These are phyloP conservation scores for Odocoileus virginianus DNA, from an alignment of 2,113 vertebrate genomes.

Conservation along the genomic window DNA sequence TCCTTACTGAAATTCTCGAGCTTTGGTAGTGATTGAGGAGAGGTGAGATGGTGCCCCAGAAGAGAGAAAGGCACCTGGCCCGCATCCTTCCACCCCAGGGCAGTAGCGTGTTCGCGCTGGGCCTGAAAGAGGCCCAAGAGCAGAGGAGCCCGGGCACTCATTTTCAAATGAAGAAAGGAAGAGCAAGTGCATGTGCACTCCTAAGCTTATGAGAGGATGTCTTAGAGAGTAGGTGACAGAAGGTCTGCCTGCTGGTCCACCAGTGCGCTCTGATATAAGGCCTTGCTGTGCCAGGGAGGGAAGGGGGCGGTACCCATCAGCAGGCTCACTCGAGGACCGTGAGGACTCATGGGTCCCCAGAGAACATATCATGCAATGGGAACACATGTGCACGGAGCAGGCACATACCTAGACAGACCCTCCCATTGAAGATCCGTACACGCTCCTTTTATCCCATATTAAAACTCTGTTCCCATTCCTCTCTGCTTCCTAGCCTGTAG, in stretches of 20 bases:
- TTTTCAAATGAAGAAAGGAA: background rate
- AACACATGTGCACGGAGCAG: fast-evolving
- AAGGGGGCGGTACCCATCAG: background rate
- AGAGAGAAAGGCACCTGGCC: background rate
- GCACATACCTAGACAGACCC: fast-evolving
- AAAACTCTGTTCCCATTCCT: background rate
- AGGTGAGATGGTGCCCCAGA: background rate
- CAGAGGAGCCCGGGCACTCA: too few species aligned
- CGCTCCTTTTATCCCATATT: background rate
- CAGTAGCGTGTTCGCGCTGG: background rate
- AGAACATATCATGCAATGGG: background rate
- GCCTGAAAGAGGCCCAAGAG: background rate
- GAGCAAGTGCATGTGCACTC: background rate
- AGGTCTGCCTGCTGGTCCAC: background rate
- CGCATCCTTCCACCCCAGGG: background rate
- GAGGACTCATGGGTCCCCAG: fast-evolving
- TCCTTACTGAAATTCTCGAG: background rate
- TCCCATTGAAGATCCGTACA: background rate
- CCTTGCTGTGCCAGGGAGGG: background rate
- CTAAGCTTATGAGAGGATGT: background rate
- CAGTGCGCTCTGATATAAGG: background rate
- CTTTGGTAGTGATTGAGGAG: background rate
- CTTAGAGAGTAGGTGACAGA: background rate
- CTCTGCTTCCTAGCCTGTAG: background rate
- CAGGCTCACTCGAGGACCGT: fast-evolving